phyloP scores from a whole-genome alignment of 2,113 vertebrate species.

The Sturnira hondurensis region DNA sequence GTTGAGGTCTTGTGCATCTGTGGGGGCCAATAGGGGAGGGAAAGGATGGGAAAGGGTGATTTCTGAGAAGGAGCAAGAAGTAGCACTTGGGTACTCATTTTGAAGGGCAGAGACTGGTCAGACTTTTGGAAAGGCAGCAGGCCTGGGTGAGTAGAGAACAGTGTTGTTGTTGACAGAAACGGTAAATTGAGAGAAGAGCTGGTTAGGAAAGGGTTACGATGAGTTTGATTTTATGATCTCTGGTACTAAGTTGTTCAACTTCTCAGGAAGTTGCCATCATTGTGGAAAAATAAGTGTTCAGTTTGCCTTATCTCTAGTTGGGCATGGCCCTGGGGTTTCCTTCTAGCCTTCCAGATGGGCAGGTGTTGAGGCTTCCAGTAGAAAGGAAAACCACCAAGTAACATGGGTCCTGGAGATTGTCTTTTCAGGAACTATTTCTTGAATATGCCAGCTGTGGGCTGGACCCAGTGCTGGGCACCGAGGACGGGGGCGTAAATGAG shows the following conservation, averaged over 20 bases:
- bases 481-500: neutral
- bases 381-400: conserved; percentile 24
- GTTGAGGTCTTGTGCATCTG: neutral
- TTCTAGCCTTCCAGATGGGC: neutral
- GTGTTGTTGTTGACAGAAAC: neutral
- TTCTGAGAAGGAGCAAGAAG: neutral
- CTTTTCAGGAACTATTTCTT: neutral
- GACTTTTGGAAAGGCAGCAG: neutral
- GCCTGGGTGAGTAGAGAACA: neutral
- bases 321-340: neutral
- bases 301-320: neutral
- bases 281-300: neutral
- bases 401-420: neutral
- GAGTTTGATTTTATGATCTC: neutral
- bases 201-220: neutral
- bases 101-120: neutral
- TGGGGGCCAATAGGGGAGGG: neutral
- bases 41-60: neutral
- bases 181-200: neutral
- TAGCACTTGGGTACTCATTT: neutral
- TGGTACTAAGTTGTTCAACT: neutral
- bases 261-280: neutral
- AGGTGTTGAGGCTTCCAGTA: neutral
- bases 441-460: neutral
- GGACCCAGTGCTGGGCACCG: neutral